These are phyloP conservation scores for Coracopsis vasa DNA, from an alignment of 2,113 vertebrate species.

Conservation along the genomic window DNA sequence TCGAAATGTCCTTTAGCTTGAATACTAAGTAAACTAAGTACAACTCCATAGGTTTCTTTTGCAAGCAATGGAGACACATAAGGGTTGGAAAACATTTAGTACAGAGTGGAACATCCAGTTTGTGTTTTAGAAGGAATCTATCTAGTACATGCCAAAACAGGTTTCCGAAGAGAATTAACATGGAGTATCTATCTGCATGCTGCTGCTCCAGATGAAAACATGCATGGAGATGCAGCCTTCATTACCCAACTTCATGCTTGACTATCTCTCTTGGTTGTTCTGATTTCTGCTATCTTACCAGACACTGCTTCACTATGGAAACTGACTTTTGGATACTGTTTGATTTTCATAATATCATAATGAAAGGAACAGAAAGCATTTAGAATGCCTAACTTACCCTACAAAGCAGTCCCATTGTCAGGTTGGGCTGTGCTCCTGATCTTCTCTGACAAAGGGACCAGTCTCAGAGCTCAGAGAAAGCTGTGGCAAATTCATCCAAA, in stretches of 20 bases:
- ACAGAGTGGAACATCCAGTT: neutral
- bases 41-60: neutral
- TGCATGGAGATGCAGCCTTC: neutral
- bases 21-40: neutral
- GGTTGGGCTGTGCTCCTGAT: neutral
- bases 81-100: neutral
- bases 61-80: neutral
- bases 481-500: neutral
- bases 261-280: neutral
- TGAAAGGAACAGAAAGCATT: neutral
- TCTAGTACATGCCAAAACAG: neutral
- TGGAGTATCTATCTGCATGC: neutral
- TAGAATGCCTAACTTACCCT: neutral
- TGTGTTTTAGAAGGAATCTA: neutral
- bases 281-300: neutral
- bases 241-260: neutral
- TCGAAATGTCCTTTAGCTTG: neutral
- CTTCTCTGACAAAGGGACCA: neutral
- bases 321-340: neutral
- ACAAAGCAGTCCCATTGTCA: neutral
- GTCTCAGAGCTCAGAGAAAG: neutral
- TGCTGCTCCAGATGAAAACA: neutral
- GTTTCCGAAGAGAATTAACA: neutral
- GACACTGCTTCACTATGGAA: neutral
- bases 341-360: neutral